Conservation (phyloP, 2,888 invertebrate genomes). For the Drosophila tanythrix region DNA sequence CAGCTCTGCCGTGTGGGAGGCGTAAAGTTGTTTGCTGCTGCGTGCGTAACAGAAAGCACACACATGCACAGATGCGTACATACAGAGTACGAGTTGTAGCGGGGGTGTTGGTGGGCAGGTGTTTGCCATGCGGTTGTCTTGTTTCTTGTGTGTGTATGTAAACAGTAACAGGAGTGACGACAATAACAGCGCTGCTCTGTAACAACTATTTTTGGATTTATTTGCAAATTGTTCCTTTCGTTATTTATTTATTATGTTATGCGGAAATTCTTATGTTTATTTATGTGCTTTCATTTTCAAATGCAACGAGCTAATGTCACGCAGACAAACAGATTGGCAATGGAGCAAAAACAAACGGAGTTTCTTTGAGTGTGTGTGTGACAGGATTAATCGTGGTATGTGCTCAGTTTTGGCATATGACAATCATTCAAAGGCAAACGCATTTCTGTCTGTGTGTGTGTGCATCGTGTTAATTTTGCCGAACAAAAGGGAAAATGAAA, state of each 20-base stretch:
- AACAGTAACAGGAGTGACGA: slow-evolving; percentile 31
- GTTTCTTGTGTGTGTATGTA: slow-evolving; percentile 43
- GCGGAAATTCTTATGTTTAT: slow-evolving; percentile 23
- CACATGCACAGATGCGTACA: slow-evolving; percentile 15
- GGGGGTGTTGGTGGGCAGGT: slow-evolving; percentile 47
- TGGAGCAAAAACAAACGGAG: not conserved
- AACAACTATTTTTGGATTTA: slow-evolving; percentile 56
- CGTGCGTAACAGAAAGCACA: slow-evolving; percentile 72
- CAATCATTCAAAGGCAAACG: slow-evolving; percentile 64
- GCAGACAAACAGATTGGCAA: slow-evolving; percentile 36
- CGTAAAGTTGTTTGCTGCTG: slow-evolving; percentile 74
- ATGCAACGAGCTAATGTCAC: slow-evolving; percentile 68
- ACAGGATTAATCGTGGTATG: slow-evolving; percentile 62
- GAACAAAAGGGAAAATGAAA: slow-evolving; percentile 12
- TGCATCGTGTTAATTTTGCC: slow-evolving; percentile 6
- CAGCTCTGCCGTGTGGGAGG: slow-evolving; percentile 57
- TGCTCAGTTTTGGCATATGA: slow-evolving; percentile 69
- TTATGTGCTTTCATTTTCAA: slow-evolving; percentile 25
- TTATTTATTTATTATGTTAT: slow-evolving; percentile 24
- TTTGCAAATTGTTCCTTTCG: slow-evolving; percentile 41
- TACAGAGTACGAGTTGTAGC: slow-evolving; percentile 18
- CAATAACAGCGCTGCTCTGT: slow-evolving; percentile 36
- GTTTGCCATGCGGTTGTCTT: slow-evolving; percentile 67
- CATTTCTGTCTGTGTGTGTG: slow-evolving; percentile 17
- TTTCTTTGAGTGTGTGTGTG: slow-evolving; percentile 17